phyloP scores from a whole-genome alignment of 1,140 invertebrate genomes.

The Oreohelix idahoensis region DNA sequence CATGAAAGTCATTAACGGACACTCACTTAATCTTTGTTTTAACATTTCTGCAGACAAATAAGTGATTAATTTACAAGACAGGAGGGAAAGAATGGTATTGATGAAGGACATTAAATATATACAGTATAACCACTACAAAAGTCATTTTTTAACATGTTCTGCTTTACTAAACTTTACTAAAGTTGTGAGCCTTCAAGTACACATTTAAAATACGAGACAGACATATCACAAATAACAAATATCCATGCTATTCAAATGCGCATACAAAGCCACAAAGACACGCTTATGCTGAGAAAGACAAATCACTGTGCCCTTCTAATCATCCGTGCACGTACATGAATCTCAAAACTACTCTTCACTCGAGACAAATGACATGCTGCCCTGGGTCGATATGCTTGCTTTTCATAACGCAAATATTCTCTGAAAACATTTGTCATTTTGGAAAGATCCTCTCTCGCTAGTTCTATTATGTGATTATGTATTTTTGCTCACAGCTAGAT shows the following conservation, averaged over 20 bases:
- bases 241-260: neutral
- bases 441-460: too few species aligned
- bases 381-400: neutral
- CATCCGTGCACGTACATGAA: conserved; percentile 7
- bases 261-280: neutral
- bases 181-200: neutral
- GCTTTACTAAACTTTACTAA: too few species aligned
- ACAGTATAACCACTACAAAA: too few species aligned
- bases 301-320: neutral
- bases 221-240: neutral
- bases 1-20: too few species aligned
- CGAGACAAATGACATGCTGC: neutral
- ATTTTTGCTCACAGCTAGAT: too few species aligned
- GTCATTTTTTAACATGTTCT: too few species aligned
- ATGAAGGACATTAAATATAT: too few species aligned
- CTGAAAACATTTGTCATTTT: neutral
- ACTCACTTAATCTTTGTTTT: too few species aligned
- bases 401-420: neutral
- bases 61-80: too few species aligned
- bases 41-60: too few species aligned
- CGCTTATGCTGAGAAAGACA: neutral
- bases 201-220: neutral
- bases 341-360: neutral
- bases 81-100: too few species aligned
- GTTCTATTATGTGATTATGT: too few species aligned